These are phyloP conservation scores for Tanypteryx hageni DNA, from an alignment of 2,888 invertebrate genomes.

Conservation along the genomic window DNA sequence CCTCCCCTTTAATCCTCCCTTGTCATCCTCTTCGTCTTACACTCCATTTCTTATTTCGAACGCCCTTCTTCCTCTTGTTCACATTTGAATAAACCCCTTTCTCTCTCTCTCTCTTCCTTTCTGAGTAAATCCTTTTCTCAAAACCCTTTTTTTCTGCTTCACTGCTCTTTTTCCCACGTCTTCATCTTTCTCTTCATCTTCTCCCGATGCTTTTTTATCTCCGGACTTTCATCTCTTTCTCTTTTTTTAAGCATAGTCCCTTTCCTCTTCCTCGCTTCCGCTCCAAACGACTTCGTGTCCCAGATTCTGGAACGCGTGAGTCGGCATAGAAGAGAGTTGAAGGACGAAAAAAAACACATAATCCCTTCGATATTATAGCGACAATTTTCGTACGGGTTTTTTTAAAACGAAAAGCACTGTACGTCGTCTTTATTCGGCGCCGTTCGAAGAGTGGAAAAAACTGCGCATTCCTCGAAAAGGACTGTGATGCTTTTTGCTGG, in stretches of 20 bases:
- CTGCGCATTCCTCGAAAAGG: too few relatives aligned
- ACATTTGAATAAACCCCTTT: not conserved
- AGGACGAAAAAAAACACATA: too few relatives aligned
- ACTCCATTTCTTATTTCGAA: not conserved
- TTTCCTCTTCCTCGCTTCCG: not conserved
- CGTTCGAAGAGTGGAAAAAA: too few relatives aligned
- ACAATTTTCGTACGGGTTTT: too few relatives aligned
- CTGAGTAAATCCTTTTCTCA: not conserved
- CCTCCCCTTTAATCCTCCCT: not conserved
- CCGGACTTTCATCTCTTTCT: not conserved
- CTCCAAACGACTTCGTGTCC: not conserved
- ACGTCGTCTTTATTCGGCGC: too few relatives aligned
- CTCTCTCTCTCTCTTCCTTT: not conserved
- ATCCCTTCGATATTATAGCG: too few relatives aligned
- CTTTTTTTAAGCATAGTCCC: not conserved
- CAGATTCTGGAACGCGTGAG: not conserved
- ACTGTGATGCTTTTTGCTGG: too few relatives aligned
- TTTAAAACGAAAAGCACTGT: too few relatives aligned
- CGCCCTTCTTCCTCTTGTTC: not conserved
- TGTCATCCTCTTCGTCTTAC: slow-evolving; percentile 6
- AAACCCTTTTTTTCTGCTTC: not conserved
- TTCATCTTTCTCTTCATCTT: not conserved
- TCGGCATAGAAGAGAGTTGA: not conserved
- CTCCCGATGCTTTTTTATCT: not conserved
- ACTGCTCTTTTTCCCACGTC: not conserved